Evolutionary conservation across 1,140 invertebrate genomes (phyloP), one percentile per base, ranked within the genome.

Genomic region (Arctopsyche grandis): DNA sequence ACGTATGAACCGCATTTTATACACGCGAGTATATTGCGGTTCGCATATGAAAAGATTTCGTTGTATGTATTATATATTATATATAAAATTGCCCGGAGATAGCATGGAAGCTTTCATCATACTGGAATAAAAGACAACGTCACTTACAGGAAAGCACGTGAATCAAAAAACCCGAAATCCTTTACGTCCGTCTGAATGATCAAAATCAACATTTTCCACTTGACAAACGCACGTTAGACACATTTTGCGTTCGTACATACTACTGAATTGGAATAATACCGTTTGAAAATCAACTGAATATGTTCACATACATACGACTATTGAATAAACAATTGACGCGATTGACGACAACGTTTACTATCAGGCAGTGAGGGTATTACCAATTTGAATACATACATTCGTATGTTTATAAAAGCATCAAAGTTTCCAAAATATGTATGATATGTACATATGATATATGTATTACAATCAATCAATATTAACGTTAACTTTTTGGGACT

Each of bases 51-150:
- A 38, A 38, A 7, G 29, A 38, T 38, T 38, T 38, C 7, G 3
- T 38, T 38, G 3, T 38, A 4, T 38, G 29, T 38, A 38, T 38
- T 38, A n/a, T n/a, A n/a, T n/a, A n/a, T n/a, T n/a, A n/a, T n/a
- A n/a, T 38, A 38, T 38, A 22, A 71, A 48, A 71, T 71, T 21
- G 69, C 69, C 38, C 69, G 63, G 63, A 26, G 63, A 66, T 29
- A 66, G 24, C 22, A 66, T 12, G 12, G 63, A 66, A 5, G 63
- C 63, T 66, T 66, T 66, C 21, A 66, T 66, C 63, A 66, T 26
- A 29, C 14, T 66, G 21, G n/a, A 5, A 66, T 66, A 29, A 66
- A 66, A 24, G 21, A 66, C 63, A 24, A 66, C 63, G 63, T 66
- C 63, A 66, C 21, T 12, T 66, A 22, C 63, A 66, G 63, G 22